Conservation (phyloP, 2,888 invertebrate genomes). For the Psylliodes chrysocephalus region DNA sequence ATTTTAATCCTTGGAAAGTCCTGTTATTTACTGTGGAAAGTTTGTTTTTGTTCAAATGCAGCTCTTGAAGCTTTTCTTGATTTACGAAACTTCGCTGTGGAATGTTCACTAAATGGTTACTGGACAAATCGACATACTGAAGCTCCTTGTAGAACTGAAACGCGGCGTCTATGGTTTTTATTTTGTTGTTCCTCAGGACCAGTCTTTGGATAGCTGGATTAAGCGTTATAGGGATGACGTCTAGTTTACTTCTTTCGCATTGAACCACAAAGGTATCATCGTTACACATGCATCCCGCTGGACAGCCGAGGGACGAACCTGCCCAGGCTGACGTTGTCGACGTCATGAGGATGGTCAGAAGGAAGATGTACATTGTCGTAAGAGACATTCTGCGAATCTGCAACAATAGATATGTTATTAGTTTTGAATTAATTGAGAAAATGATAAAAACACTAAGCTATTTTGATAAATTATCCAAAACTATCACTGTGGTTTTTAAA, state of each 20-base stretch:
- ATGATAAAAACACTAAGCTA: too few relatives aligned
- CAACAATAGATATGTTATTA: constrained; percentile 48
- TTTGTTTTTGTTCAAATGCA: constrained; percentile 87
- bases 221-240: constrained; percentile 89
- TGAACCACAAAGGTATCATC: constrained; percentile 88
- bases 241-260: constrained; percentile 86
- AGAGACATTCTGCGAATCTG: constrained; percentile 47
- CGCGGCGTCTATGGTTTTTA: constrained; percentile 88
- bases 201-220: constrained; percentile 90
- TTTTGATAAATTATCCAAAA: too few relatives aligned
- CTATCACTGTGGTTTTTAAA: too few relatives aligned
- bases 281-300: constrained; percentile 88
- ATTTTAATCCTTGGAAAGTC: constrained; percentile 82
- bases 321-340: constrained; percentile 57
- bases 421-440: too few relatives aligned
- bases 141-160: constrained; percentile 89
- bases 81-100: constrained; percentile 82
- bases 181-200: constrained; percentile 85
- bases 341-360: constrained; percentile 50
- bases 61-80: constrained; percentile 83
- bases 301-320: constrained; percentile 77
- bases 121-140: constrained; percentile 85
- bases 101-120: constrained; percentile 85
- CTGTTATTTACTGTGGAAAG: constrained; percentile 82
- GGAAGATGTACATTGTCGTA: constrained; percentile 34